Percentiles rank a stretch among this genome's conserved stretches.
Evolutionary conservation across 2,797 vertebrate genomes (phyloP).

Genomic region (Xenentodon cancila): DNA sequence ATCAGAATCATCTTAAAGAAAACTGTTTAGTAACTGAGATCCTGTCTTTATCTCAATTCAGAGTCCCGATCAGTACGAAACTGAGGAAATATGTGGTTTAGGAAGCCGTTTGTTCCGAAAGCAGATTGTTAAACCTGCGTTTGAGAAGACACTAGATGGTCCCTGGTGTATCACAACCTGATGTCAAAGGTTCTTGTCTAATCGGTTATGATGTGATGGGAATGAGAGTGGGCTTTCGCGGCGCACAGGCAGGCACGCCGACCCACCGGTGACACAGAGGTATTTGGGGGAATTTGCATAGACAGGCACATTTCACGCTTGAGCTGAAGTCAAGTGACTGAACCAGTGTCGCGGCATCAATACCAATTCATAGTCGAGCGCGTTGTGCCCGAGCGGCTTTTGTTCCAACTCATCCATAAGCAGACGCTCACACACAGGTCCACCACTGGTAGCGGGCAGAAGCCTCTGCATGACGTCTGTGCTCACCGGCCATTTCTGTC

Average conservation of each 20-base stretch:
- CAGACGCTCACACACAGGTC: slow-evolving; percentile 10
- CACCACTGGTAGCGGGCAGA: slow-evolving; percentile 28
- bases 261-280: slow-evolving; percentile 28
- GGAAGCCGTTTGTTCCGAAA: too few relatives aligned
- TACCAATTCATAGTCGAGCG: slow-evolving; percentile 44
- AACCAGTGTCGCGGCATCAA: slow-evolving; percentile 36
- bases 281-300: slow-evolving; percentile 37
- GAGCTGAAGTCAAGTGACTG: slow-evolving; percentile 59
- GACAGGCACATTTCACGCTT: slow-evolving; percentile 64
- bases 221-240: background rate
- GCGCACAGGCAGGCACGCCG: background rate
- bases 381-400: slow-evolving; percentile 35
- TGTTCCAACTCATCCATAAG: slow-evolving; percentile 24
- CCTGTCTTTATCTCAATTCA: too few relatives aligned
- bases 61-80: too few relatives aligned
- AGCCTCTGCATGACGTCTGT: slow-evolving; percentile 38
- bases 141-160: background rate
- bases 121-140: too few relatives aligned
- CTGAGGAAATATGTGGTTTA: too few relatives aligned
- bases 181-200: background rate
- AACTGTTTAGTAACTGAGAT: too few relatives aligned
- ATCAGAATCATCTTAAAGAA: too few relatives aligned
- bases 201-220: background rate
- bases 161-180: background rate
- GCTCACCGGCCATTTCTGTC: slow-evolving; percentile 44